Evolutionary conservation across 2,797 vertebrate species (phyloP), one percentile per base, ranked within the genome.

Genomic region (Eleutherodactylus coqui): DNA sequence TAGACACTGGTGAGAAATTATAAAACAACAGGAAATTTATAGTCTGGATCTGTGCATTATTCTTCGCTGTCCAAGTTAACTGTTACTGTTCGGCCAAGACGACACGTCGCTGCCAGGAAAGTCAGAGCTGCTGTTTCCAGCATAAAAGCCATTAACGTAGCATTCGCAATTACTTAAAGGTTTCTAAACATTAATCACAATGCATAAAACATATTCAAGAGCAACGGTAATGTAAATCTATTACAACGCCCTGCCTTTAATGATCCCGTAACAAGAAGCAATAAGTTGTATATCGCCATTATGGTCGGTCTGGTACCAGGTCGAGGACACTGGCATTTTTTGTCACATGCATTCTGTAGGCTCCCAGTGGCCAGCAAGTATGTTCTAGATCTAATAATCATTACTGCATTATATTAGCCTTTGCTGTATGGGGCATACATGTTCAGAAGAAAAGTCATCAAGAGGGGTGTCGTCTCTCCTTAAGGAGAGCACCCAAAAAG

Each of bases 21-120:
- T 79, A 79, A 72, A 73, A 84, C 53, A 84, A 75, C 77, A 19
- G 32, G 41, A 62, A 49, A 70, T 62, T 55, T 75, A 75, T 75
- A 45, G 47, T 75, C 16, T 34, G 70, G 24, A 41, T 62, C 70
- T 29, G 19, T n/a, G 19, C n/a, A 36, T 45, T 32, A 43, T 67
- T 73, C 27, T 24, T 41, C n/a, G 19, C 5, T 34, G 53, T 14
- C 19, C 36, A 34, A 38, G 62, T 51, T 34, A 43, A 73, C 38
- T 58, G 72, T 51, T 60, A 34, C 47, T 43, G 14, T 80, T 45
- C 27, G 17, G 16, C 47, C 60, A 47, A 24, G 17, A 49, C 24
- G 3, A 55, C 24, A 53, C 29, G 51, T 13, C 11, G 49, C 29
- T n/a, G 38, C 47, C 49, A 36, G 9, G 36, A 41, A 4, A 27